Evolutionary conservation across 2,113 vertebrate species (phyloP).

Genomic region (Hippocampus zosterae): DNA sequence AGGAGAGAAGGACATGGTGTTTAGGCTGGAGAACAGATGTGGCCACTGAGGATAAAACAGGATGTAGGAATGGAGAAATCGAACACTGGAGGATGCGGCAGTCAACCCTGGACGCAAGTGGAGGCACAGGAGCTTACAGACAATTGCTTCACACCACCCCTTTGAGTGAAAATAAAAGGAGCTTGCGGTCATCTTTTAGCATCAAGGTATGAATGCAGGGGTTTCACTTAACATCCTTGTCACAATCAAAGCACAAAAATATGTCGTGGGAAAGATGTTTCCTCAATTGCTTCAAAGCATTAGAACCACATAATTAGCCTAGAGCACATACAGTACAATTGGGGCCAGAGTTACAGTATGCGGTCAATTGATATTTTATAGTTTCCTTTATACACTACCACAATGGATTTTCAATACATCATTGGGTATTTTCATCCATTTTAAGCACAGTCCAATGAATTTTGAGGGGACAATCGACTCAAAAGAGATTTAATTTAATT

Average conservation of each 20-base stretch:
- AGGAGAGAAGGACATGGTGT: constrained; percentile 42
- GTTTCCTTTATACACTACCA: no score
- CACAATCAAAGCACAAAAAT: background rate
- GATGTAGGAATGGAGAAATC: constrained; percentile 46
- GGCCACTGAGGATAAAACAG: constrained; percentile 34
- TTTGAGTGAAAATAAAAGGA: constrained; percentile 42
- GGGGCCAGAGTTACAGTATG: no score
- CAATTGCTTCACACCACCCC: constrained; percentile 3
- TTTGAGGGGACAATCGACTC: no score
- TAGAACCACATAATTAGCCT: no score
- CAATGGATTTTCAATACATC: no score
- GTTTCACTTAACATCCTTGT: background rate
- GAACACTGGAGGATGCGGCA: constrained; percentile 47
- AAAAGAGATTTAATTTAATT: no score
- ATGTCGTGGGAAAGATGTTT: background rate
- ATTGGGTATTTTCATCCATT: no score
- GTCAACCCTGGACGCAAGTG: constrained; percentile 14
- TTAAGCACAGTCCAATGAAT: no score
- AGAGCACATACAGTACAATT: no score
- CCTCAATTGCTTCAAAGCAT: no score
- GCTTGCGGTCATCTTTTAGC: constrained; percentile 73
- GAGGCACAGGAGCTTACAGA: constrained; percentile 10
- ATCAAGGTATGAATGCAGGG: constrained; percentile 74
- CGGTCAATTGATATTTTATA: no score
- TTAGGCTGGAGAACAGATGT: constrained; percentile 10